Evolutionary conservation across 1,140 invertebrate genomes (phyloP).

Genomic region (Temnothorax longispinosus): DNA sequence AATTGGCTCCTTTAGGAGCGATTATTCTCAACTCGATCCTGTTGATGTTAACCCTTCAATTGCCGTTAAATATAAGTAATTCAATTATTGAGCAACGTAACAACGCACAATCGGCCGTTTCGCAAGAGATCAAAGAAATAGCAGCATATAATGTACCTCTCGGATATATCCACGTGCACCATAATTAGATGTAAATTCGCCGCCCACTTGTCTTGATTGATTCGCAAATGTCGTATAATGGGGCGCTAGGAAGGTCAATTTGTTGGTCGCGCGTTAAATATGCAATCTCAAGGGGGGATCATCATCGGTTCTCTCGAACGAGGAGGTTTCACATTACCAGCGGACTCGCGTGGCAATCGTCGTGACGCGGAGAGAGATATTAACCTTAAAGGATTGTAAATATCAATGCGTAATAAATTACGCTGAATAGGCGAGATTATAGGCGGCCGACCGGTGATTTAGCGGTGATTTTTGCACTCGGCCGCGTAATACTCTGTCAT

Average conservation of each 20-base stretch:
- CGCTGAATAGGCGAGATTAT: constrained; percentile 59
- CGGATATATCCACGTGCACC: constrained; percentile 6
- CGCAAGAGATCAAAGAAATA: constrained; percentile 33
- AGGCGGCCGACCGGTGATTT: constrained; percentile 53
- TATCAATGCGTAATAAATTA: constrained; percentile 63
- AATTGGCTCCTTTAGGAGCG: not conserved
- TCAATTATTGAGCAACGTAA: not conserved
- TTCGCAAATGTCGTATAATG: constrained; percentile 54
- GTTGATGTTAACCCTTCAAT: not conserved
- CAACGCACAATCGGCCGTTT: not conserved
- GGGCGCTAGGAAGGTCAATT: constrained; percentile 50
- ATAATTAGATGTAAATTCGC: constrained; percentile 53
- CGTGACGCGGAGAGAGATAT: constrained; percentile 61
- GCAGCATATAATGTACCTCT: not conserved
- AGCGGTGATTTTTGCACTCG: constrained; percentile 43
- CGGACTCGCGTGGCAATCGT: constrained; percentile 49
- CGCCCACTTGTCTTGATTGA: constrained; percentile 50
- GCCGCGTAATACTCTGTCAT: constrained; percentile 53
- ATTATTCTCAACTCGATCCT: not conserved
- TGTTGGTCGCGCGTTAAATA: constrained; percentile 50
- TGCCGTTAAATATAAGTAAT: not conserved
- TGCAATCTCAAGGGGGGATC: constrained; percentile 46
- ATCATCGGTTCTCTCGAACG: constrained; percentile 38
- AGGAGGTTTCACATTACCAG: constrained; percentile 53
- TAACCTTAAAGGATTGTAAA: constrained; percentile 59